Conservation (phyloP, 1,140 invertebrate genomes). For the Aradophagus sp. region DNA sequence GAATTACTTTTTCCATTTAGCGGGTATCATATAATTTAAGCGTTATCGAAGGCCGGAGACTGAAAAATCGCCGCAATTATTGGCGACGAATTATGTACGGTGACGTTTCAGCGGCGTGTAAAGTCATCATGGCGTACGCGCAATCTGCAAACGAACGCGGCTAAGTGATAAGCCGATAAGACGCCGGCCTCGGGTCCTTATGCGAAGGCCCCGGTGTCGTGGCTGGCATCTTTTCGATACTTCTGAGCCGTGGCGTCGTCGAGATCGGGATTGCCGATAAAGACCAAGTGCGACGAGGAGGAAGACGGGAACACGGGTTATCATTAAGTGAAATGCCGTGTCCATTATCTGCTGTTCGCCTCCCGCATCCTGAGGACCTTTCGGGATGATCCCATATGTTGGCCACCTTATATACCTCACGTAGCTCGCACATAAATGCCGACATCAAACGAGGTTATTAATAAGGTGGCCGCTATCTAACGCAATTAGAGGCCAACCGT, state of each 20-base stretch:
- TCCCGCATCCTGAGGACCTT: constrained; percentile 61
- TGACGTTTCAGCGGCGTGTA: constrained; percentile 48
- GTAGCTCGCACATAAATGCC: constrained; percentile 47
- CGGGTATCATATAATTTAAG: constrained; percentile 44
- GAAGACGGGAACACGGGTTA: constrained; percentile 64
- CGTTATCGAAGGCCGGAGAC: constrained; percentile 29
- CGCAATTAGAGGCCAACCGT: constrained; percentile 69
- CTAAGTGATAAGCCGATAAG: constrained; percentile 48
- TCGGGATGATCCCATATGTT: constrained; percentile 57
- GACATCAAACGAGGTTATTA: constrained; percentile 66
- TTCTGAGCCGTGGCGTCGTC: constrained; percentile 46
- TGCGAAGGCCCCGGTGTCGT: constrained; percentile 22
- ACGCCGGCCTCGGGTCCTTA: constrained; percentile 20
- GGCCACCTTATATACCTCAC: constrained; percentile 43
- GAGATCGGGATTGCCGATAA: constrained; percentile 62
- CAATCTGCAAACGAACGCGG: constrained; percentile 34
- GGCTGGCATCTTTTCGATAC: constrained; percentile 54
- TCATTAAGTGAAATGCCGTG: constrained; percentile 76
- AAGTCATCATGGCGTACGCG: constrained; percentile 39
- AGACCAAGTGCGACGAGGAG: constrained; percentile 36
- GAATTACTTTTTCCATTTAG: constrained; percentile 41
- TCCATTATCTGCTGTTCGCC: constrained; percentile 68
- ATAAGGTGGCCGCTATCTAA: constrained; percentile 73
- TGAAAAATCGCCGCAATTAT: constrained; percentile 54
- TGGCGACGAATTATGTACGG: constrained; percentile 48